Conservation (phyloP, 2,888 invertebrate genomes). For the Cosmia pyralina region DNA sequence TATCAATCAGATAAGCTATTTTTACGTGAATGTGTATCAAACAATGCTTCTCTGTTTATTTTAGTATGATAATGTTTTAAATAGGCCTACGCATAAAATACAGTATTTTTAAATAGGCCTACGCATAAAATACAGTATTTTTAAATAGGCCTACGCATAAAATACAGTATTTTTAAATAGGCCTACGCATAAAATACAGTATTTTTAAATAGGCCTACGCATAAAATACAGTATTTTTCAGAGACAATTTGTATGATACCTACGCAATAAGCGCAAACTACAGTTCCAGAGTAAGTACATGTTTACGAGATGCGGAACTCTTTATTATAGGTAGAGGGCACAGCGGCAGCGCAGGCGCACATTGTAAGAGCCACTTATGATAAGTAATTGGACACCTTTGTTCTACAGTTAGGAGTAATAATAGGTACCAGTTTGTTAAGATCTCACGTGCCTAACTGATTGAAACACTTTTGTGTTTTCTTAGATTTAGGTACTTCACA, state of each 20-base stretch:
- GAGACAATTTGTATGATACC: neutral
- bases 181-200: conserved; percentile 11
- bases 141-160: conserved; percentile 26
- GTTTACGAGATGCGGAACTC: conserved; percentile 40
- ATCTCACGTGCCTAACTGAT: conserved; percentile 10
- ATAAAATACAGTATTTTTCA: conserved; percentile 1
- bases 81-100: conserved; percentile 20
- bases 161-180: conserved; percentile 25
- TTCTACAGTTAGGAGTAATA: conserved; percentile 40
- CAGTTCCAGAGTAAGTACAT: neutral
- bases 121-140: conserved; percentile 7
- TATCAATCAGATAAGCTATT: conserved; percentile 54
- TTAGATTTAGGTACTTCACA: neutral
- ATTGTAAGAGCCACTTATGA: conserved; percentile 40
- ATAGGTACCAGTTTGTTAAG: conserved; percentile 21
- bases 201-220: conserved; percentile 32
- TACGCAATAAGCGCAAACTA: conserved; percentile 1
- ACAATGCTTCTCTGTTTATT: conserved; percentile 42
- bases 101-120: conserved; percentile 32
- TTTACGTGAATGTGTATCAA: conserved; percentile 41
- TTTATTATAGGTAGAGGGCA: conserved; percentile 29
- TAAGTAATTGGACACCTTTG: conserved; percentile 58
- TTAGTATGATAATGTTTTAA: conserved; percentile 29
- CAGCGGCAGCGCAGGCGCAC: conserved; percentile 9
- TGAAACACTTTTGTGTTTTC: conserved; percentile 1